Percentiles rank a stretch among this genome's conserved stretches.
Conservation (phyloP, 2,113 vertebrate species). For the Silurus asotus region DNA sequence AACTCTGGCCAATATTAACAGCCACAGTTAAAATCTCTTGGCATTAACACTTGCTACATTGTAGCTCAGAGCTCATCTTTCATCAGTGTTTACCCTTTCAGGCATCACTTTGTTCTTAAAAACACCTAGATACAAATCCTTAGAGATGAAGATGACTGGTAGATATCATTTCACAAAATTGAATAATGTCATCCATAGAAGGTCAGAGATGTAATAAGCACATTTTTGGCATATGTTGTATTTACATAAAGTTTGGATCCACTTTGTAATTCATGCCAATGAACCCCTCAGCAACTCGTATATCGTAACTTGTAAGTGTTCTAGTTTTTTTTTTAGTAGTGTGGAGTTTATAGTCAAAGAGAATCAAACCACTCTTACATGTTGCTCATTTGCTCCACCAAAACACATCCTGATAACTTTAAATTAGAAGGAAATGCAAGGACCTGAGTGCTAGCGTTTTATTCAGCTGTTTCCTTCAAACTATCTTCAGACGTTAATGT, state of each 20-base stretch:
- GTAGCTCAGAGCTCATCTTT: slow-evolving; percentile 38
- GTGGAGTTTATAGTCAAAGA: background rate
- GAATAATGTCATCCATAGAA: background rate
- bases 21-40: slow-evolving; percentile 33
- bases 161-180: slow-evolving; percentile 1
- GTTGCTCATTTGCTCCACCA: background rate
- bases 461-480: background rate
- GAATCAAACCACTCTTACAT: background rate
- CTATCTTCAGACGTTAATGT: background rate
- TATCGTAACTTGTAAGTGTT: background rate
- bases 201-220: background rate
- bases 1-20: slow-evolving; percentile 43
- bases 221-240: background rate
- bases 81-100: slow-evolving; percentile 26
- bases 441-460: background rate
- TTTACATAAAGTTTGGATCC: background rate
- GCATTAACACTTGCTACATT: slow-evolving; percentile 20
- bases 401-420: background rate
- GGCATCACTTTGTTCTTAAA: slow-evolving; percentile 3
- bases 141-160: background rate
- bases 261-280: background rate
- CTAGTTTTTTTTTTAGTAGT: background rate
- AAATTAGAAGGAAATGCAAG: background rate
- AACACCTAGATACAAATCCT: slow-evolving; percentile 9
- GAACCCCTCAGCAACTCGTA: background rate